Conservation (phyloP, 2,888 invertebrate genomes). For the Plemyria rubiginata region DNA sequence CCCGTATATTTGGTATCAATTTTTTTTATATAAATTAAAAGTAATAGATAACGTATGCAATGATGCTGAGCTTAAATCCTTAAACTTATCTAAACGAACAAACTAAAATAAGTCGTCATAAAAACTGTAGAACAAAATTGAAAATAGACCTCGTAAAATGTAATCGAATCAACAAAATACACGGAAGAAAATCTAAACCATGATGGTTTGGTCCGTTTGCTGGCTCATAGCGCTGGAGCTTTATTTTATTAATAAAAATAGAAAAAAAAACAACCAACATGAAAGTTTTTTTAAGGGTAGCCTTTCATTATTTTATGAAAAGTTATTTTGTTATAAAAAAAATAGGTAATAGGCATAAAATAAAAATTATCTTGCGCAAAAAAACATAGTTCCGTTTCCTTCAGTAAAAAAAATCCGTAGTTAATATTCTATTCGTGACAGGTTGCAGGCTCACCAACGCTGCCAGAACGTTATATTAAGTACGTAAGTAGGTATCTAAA, state of each 20-base stretch:
- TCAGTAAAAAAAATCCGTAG: too few species aligned
- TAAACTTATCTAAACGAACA: neutral
- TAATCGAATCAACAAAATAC: conserved; percentile 36
- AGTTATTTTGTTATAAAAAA: too few species aligned
- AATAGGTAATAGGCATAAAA: too few species aligned
- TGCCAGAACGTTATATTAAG: too few species aligned
- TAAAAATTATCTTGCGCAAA: too few species aligned
- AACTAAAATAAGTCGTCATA: conserved; percentile 16
- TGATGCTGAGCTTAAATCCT: neutral
- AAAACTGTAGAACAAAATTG: conserved; percentile 28
- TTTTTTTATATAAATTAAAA: neutral
- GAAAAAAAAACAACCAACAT: too few species aligned
- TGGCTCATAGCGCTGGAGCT: neutral
- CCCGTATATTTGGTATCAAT: conserved; percentile 7
- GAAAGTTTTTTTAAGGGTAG: too few species aligned
- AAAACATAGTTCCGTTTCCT: too few species aligned
- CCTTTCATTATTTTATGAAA: too few species aligned
- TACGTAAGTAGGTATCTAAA: too few species aligned
- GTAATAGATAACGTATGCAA: conserved; percentile 3
- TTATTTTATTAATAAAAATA: neutral
- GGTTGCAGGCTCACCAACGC: too few species aligned
- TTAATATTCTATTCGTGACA: too few species aligned
- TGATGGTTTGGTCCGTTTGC: conserved; percentile 15
- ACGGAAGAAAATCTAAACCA: conserved; percentile 25
- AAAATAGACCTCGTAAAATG: conserved; percentile 37